Evolutionary conservation across 2,113 vertebrate genomes (phyloP), one percentile per base, ranked within the genome.

Genomic region (Pseudorhombus dupliciocellatus): DNA sequence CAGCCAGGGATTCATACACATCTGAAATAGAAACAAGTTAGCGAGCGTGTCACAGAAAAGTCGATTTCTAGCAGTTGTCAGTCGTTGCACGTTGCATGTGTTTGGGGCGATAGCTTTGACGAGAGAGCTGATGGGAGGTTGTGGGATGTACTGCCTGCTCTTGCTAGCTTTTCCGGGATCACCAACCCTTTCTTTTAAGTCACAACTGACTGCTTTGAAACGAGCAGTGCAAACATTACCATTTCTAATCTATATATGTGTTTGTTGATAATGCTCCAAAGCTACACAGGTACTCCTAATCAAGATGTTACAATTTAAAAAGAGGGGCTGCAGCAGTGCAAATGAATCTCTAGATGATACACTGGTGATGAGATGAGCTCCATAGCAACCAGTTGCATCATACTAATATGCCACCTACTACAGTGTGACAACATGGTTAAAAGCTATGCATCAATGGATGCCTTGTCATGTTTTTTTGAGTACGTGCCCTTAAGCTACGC

Each of bases 351-450:
- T 51, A 20, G 57, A 22, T 48, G 55, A 42, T 21, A 16, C 14
- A 9, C 24, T 42, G 48, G 26, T 73, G 22, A 24, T 24, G 8
- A 69, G 34, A 55, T 9, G 42, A 73, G 60, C 60, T 75, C 61
- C 56, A 66, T 10, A 59, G 79, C 66, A 77, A 84, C 76, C 77
- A 72, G 79, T 84, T 80, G 84, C 86, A 85, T 83, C 83, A 86
- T 55, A 55, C 73, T 70, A 56, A 79, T 70, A 54, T 66, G 63
- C 62, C 77, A 71, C 67, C 84, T 85, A 68, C 71, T 79, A 30
- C 61, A 75, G 55, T 60, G 66, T 79, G 80, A 89, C 73, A 78
- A 62, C 76, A 84, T 66, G 57, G 73, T 75, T 88, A 73, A 87
- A 81, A 71, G 67, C 76, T 60, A 73, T 53, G 66, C 71, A 79